These are phyloP conservation scores for Macrophya alboannulata DNA, from an alignment of 2,888 invertebrate genomes.

Conservation along the genomic window DNA sequence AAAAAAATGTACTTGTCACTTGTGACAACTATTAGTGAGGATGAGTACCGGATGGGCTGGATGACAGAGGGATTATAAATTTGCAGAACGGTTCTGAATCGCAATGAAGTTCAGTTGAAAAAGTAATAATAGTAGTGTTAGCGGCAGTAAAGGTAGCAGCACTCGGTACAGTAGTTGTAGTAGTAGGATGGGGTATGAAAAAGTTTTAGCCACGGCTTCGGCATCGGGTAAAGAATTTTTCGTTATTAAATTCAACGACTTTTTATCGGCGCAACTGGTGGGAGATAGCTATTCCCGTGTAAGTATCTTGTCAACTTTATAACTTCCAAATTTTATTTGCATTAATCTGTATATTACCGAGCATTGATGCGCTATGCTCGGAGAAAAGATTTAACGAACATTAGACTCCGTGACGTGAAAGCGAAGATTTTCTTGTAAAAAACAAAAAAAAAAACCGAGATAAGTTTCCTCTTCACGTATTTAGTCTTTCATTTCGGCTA, in stretches of 20 bases:
- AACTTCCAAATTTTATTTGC: constrained; percentile 30
- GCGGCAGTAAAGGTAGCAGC: constrained; percentile 22
- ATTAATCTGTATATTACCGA: constrained; percentile 9
- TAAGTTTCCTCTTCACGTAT: not conserved
- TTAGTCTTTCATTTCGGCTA: not conserved
- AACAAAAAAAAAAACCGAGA: not conserved
- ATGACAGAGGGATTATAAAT: constrained; percentile 36
- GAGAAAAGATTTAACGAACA: not conserved
- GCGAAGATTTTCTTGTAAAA: not conserved
- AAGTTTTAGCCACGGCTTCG: constrained; percentile 34
- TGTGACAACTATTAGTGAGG: constrained; percentile 35
- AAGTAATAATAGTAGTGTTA: constrained; percentile 20
- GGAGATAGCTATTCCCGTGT: constrained; percentile 7
- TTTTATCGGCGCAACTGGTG: constrained; percentile 48
- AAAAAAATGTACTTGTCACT: constrained; percentile 24
- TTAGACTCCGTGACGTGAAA: not conserved
- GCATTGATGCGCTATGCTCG: constrained; percentile 14
- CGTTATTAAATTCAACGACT: constrained; percentile 48
- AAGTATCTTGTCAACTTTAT: constrained; percentile 32
- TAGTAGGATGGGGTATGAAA: constrained; percentile 28
- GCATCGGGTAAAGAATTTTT: constrained; percentile 43
- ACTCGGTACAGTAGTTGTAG: constrained; percentile 2
- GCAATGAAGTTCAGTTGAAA: constrained; percentile 27
- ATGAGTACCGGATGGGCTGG: constrained; percentile 2
- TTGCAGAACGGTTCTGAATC: constrained; percentile 24